Conservation (phyloP, 2,113 vertebrate genomes). For the Sturnira hondurensis region DNA sequence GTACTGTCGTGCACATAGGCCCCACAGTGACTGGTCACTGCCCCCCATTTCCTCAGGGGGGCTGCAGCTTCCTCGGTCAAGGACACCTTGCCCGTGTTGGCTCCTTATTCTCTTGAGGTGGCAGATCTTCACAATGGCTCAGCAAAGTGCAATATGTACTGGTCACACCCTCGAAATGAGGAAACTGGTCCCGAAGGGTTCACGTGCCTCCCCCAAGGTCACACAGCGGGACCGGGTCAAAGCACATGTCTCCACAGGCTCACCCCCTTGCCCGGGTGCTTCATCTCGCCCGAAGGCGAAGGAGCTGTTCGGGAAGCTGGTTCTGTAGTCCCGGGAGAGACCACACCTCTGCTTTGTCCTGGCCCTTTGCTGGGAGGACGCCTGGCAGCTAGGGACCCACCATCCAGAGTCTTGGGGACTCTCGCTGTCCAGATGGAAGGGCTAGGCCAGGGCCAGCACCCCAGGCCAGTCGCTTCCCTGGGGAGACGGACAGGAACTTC, state of each 20-base stretch:
- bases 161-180: not conserved
- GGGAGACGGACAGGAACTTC: not conserved
- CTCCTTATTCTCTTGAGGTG: not conserved
- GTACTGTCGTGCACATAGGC: rapidly evolving
- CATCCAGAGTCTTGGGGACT: rapidly evolving
- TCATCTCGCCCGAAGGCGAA: rapidly evolving
- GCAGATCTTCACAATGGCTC: not conserved
- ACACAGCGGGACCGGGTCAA: not conserved
- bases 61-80: not conserved
- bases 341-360: rapidly evolving
- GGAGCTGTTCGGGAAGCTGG: not conserved
- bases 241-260: rapidly evolving
- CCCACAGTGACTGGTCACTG: rapidly evolving
- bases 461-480: rapidly evolving
- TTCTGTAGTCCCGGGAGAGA: rapidly evolving
- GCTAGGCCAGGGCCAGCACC: not conserved
- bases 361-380: not conserved
- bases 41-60: not conserved
- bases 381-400: not conserved
- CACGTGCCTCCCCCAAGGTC: rapidly evolving
- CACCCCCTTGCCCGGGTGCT: rapidly evolving
- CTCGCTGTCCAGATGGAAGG: not conserved
- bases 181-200: not conserved
- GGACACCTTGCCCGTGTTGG: rapidly evolving
- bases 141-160: not conserved